phyloP scores from a whole-genome alignment of 2,113 vertebrate genomes.

The Pyrgilauda ruficollis region DNA sequence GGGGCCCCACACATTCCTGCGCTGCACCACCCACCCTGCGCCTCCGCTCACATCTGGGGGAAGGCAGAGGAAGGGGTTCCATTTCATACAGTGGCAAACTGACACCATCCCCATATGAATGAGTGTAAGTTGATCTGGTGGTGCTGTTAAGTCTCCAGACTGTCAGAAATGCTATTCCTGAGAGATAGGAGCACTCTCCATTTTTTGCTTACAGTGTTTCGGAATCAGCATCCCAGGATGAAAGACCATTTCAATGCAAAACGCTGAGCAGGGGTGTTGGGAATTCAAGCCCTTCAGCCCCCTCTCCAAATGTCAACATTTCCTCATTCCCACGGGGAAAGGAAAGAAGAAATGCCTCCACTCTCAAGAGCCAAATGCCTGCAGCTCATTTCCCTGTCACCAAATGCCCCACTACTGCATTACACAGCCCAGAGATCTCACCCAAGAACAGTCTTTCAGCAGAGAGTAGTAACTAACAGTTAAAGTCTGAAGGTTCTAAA shows the following conservation, averaged over 20 bases:
- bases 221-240: neutral
- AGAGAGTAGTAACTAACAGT: neutral
- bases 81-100: constrained; percentile 38
- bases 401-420: neutral
- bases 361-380: constrained; percentile 18
- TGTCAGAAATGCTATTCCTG: neutral
- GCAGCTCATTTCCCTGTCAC: constrained; percentile 39
- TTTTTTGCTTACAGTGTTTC: neutral
- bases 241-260: neutral
- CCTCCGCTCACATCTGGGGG: constrained; percentile 31
- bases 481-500: neutral
- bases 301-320: constrained; percentile 35
- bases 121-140: neutral
- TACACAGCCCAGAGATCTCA: neutral
- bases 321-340: neutral
- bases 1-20: constrained; percentile 55
- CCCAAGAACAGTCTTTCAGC: neutral
- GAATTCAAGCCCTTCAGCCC: constrained; percentile 1
- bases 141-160: neutral
- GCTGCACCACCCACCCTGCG: neutral
- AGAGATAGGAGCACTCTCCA: neutral
- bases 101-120: neutral
- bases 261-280: neutral
- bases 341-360: constrained; percentile 32
- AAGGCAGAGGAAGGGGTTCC: neutral